Conservation (phyloP, 2,888 invertebrate genomes). For the Thysanoteuthis rhombus region DNA sequence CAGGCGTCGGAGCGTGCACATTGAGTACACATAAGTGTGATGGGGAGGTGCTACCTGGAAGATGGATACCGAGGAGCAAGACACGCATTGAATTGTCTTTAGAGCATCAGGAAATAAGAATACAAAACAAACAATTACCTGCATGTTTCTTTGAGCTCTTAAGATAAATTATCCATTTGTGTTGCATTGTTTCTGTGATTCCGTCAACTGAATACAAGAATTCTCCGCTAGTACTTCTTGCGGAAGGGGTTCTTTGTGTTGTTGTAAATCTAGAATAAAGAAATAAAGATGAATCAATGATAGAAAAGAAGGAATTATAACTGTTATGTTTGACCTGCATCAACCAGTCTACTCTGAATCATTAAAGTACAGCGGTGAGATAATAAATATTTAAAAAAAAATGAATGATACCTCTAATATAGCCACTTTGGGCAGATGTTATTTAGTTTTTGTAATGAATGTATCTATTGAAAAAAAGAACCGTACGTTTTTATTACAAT, state of each 20-base stretch:
- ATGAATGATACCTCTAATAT: too few species aligned
- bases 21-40: too few species aligned
- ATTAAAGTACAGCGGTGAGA: not conserved
- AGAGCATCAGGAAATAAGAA: not conserved
- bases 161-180: not conserved
- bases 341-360: too few species aligned
- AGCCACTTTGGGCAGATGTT: too few species aligned
- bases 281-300: not conserved
- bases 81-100: not conserved
- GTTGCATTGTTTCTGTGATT: not conserved
- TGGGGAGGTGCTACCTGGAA: too few species aligned
- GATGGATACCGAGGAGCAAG: too few species aligned
- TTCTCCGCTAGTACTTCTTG: not conserved
- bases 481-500: too few species aligned
- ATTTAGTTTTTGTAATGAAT: too few species aligned
- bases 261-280: not conserved
- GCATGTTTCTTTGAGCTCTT: not conserved
- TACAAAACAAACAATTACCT: not conserved
- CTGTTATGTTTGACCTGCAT: too few species aligned
- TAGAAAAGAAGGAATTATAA: not conserved
- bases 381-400: too few species aligned
- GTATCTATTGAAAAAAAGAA: too few species aligned
- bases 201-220: not conserved
- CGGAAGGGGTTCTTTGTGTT: not conserved
- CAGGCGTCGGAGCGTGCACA: too few species aligned